These are phyloP conservation scores for Heliconius himera DNA, from an alignment of 1,140 invertebrate species.

Conservation along the genomic window DNA sequence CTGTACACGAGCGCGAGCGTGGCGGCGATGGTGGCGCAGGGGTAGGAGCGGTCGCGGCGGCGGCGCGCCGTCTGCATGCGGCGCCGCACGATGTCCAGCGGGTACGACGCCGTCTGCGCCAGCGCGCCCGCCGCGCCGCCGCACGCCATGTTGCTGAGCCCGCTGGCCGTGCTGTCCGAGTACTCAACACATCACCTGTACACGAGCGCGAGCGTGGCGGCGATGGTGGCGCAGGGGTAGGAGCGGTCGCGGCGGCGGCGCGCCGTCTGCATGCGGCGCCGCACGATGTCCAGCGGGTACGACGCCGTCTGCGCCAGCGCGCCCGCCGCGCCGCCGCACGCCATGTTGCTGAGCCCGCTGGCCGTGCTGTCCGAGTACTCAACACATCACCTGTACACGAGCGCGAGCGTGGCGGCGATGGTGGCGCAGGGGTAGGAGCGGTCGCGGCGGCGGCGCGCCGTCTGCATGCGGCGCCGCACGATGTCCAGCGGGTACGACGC, in stretches of 20 bases:
- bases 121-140: slow-evolving; percentile 96
- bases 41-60: slow-evolving; percentile 84
- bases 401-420: slow-evolving; percentile 83
- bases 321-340: slow-evolving; percentile 95
- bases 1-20: slow-evolving; percentile 80
- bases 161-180: too few species aligned
- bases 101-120: slow-evolving; percentile 98
- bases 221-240: slow-evolving; percentile 84
- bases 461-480: slow-evolving; percentile 93
- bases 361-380: too few species aligned
- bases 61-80: slow-evolving; percentile 91
- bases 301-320: slow-evolving; percentile 96
- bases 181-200: too few species aligned
- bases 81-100: slow-evolving; percentile 94
- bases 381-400: slow-evolving; percentile 55
- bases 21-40: slow-evolving; percentile 84
- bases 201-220: slow-evolving; percentile 81
- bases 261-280: slow-evolving; percentile 92
- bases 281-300: slow-evolving; percentile 96
- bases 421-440: slow-evolving; percentile 84
- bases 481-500: slow-evolving; percentile 98
- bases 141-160: slow-evolving; percentile 87
- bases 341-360: slow-evolving; percentile 84
- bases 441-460: slow-evolving; percentile 85
- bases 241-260: slow-evolving; percentile 84